Base-by-base conservation (phyloP, 2,113 vertebrate species). In the Hepsetus odoe region DNA sequence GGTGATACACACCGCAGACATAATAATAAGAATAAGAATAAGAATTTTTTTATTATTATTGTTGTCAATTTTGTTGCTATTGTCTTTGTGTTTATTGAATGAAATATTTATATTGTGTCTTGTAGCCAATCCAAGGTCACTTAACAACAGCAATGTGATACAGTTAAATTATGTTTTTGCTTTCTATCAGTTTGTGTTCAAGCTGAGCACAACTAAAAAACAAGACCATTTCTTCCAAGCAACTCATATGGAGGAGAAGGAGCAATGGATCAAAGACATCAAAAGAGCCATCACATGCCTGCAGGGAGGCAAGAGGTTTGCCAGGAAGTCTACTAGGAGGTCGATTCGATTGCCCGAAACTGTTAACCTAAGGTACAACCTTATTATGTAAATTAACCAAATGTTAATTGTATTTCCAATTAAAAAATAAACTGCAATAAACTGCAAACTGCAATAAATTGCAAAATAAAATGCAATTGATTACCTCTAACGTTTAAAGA, bases 171-270 rank as follows among this genome's bases (percentile, higher is more conserved):
- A 53, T 72, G 8, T 28, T 46, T 72, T 65, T 74, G 16, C 20
- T 73, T 67, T 76, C 18, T 55, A 38, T 40, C 58, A 99, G 97
- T 90, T 97, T 82, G 96, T 99, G 49, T 97, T 98, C 86, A 99
- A 97, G 89, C 79, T 99, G 58, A 94, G 90, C 30, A 94, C 92
- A 0, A 80, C 84, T 38, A 97, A 96, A 86, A 96, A 96, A 61
- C 97, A 99, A 84, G 96, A 96, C 20, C 95, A 98, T 86, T 98
- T 94, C 87, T 98, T 99, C 83, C 98, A 99, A 90, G 96, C 97
- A 1, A 91, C 96, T 0, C 94, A 94, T 40, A 80, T 97, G 76
- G 96, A 97, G 74, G 98, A 99, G 82, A 94, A 96, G 85, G 98
- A 99, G 84, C 74, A 86, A n/a, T 99, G 98, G 98, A 93, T 96